Evolutionary conservation across 2,888 invertebrate genomes (phyloP).

Genomic region (Torymus aiolomorphi): DNA sequence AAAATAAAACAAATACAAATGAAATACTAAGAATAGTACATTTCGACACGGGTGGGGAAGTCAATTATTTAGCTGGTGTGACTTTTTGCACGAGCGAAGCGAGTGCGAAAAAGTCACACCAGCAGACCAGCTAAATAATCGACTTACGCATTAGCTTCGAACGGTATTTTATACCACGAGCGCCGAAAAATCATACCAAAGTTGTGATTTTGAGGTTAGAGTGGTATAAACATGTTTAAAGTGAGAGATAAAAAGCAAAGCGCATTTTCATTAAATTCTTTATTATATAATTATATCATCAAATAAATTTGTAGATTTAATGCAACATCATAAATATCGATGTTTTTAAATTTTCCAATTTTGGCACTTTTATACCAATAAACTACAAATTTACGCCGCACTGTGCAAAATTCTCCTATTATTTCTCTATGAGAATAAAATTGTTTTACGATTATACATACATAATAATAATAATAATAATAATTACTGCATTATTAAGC

Average conservation of each 20-base stretch:
- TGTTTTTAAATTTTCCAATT: conserved; percentile 35
- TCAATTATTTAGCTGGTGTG: too few relatives aligned
- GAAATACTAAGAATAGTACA: background rate
- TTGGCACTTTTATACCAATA: conserved; percentile 49
- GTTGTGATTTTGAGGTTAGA: too few relatives aligned
- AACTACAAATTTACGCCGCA: conserved; percentile 21
- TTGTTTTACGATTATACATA: conserved; percentile 19
- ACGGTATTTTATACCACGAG: too few relatives aligned
- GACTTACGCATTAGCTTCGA: too few relatives aligned
- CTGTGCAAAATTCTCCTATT: conserved; percentile 10
- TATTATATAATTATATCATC: conserved; percentile 40
- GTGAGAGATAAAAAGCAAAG: background rate
- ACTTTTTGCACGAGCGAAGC: too few relatives aligned
- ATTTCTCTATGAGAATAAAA: conserved; percentile 36
- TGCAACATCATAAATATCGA: conserved; percentile 41
- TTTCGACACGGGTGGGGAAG: too few relatives aligned
- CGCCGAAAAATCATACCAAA: too few relatives aligned
- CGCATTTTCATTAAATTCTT: conserved; percentile 32
- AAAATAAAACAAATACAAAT: background rate
- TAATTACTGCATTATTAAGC: conserved; percentile 22
- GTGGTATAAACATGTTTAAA: background rate
- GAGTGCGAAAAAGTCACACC: too few relatives aligned
- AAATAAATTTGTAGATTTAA: conserved; percentile 46
- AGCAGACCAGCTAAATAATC: too few relatives aligned
- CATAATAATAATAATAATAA: conserved; percentile 11